Evolutionary conservation across 37 sponge, comb jelly and placozoan species (phyloP).

Genomic region (Amphimedon queenslandica): DNA sequence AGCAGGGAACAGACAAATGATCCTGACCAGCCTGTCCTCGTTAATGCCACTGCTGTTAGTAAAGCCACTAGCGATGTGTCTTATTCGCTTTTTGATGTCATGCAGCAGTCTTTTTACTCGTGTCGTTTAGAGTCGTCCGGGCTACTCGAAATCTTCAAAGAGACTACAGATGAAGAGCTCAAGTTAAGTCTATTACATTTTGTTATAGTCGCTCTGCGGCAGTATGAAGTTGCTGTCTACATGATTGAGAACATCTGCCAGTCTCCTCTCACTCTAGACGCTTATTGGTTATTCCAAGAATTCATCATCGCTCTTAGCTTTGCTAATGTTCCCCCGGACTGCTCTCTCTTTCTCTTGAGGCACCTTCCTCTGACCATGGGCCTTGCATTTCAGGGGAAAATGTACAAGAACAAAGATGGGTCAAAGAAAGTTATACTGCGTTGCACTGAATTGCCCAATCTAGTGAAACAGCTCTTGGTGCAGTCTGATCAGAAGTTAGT

Average conservation of each 20-base stretch:
- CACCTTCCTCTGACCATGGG: slow-evolving; percentile 62
- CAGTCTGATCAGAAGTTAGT: slow-evolving; percentile 47
- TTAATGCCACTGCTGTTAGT: slow-evolving; percentile 11
- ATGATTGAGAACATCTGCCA: slow-evolving; percentile 62
- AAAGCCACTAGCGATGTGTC: slow-evolving; percentile 10
- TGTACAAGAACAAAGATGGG: slow-evolving; percentile 32
- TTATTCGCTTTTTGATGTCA: slow-evolving; percentile 26
- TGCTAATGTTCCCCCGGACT: slow-evolving; percentile 26
- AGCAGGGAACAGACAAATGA: neutral
- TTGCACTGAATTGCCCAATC: slow-evolving; percentile 22
- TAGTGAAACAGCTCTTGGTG: slow-evolving; percentile 17
- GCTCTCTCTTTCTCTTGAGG: slow-evolving; percentile 12
- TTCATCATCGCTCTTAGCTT: slow-evolving; percentile 44
- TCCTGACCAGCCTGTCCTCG: neutral
- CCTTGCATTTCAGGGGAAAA: slow-evolving; percentile 44
- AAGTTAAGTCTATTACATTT: slow-evolving; percentile 50
- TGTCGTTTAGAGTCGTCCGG: slow-evolving; percentile 20
- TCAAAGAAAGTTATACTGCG: slow-evolving; percentile 28
- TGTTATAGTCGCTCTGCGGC: slow-evolving; percentile 38
- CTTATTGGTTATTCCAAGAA: slow-evolving; percentile 41
- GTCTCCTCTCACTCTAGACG: slow-evolving; percentile 29
- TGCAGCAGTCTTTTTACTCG: slow-evolving; percentile 12
- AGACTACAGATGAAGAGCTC: neutral
- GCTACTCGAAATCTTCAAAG: slow-evolving; percentile 54
- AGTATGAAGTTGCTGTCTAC: slow-evolving; percentile 39